Conservation (phyloP, 2,888 invertebrate genomes). For the Anaspis maculata region DNA sequence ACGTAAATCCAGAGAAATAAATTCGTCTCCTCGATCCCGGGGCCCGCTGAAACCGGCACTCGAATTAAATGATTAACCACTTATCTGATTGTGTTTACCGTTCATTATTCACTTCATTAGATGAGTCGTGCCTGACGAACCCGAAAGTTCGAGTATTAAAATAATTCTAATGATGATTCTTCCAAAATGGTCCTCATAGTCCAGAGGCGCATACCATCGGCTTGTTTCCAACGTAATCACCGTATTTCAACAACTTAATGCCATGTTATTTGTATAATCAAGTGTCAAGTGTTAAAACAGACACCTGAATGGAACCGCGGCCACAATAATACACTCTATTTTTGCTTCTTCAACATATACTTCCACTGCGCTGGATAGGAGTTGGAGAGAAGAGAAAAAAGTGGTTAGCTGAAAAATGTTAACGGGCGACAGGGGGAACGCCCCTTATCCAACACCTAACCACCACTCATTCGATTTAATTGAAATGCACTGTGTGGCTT, state of each 20-base stretch:
- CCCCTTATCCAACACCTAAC: constrained; percentile 37
- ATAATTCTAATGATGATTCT: constrained; percentile 19
- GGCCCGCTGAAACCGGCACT: constrained; percentile 10
- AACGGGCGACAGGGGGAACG: constrained; percentile 28
- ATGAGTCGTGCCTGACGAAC: constrained; percentile 1
- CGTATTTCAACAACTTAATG: constrained; percentile 27
- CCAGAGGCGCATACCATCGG: not conserved
- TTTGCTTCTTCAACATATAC: constrained; percentile 25
- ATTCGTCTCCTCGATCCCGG: too few relatives aligned
- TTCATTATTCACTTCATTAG: constrained; percentile 13
- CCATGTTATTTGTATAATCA: constrained; percentile 33
- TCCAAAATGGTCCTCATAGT: not conserved
- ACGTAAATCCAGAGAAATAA: too few relatives aligned
- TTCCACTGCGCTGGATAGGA: constrained; percentile 8
- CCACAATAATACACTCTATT: constrained; percentile 25
- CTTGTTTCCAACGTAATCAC: constrained; percentile 14
- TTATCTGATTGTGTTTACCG: constrained; percentile 13
- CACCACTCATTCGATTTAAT: constrained; percentile 39
- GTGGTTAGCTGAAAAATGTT: constrained; percentile 35
- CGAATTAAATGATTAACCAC: constrained; percentile 15
- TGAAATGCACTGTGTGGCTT: constrained; percentile 26
- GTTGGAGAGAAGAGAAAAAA: constrained; percentile 20
- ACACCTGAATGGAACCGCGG: constrained; percentile 27
- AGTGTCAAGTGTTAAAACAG: constrained; percentile 32
- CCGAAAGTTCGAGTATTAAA: constrained; percentile 3